Evolutionary conservation across 2,888 invertebrate species (phyloP).

Genomic region (Disparrhopalites patrizii): DNA sequence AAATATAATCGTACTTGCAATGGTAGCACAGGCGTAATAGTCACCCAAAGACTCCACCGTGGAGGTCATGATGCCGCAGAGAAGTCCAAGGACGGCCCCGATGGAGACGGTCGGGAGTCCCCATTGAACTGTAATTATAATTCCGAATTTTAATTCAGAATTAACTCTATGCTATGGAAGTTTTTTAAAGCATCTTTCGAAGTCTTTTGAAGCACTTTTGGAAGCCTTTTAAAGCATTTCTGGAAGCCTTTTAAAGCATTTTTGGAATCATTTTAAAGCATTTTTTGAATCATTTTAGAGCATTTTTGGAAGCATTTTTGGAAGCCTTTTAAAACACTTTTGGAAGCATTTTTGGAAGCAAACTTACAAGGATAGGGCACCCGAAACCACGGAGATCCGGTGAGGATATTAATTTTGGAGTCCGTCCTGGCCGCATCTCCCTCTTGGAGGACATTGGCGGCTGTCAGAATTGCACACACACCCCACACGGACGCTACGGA

Average conservation of each 20-base stretch:
- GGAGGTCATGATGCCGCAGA: constrained; percentile 73
- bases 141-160: not conserved
- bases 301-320: too few species aligned
- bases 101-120: constrained; percentile 66
- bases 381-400: constrained; percentile 74
- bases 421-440: constrained; percentile 72
- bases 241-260: too few species aligned
- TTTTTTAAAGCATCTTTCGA: not conserved
- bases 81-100: constrained; percentile 69
- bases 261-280: too few species aligned
- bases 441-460: constrained; percentile 60
- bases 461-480: constrained; percentile 66
- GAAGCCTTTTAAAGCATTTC: too few species aligned
- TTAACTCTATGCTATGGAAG: not conserved
- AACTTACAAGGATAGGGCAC: constrained; percentile 70
- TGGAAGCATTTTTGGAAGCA: too few species aligned
- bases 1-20: constrained; percentile 61
- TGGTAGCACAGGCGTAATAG: constrained; percentile 76
- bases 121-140: constrained; percentile 72
- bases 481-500: constrained; percentile 67
- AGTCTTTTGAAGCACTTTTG: too few species aligned
- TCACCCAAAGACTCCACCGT: constrained; percentile 69
- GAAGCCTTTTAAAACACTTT: too few species aligned
- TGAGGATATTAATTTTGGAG: constrained; percentile 64
- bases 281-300: too few species aligned